Percentiles rank a stretch among this genome's conserved stretches.
Conservation (phyloP, 2,113 vertebrate species). For the Rhea pennata region DNA sequence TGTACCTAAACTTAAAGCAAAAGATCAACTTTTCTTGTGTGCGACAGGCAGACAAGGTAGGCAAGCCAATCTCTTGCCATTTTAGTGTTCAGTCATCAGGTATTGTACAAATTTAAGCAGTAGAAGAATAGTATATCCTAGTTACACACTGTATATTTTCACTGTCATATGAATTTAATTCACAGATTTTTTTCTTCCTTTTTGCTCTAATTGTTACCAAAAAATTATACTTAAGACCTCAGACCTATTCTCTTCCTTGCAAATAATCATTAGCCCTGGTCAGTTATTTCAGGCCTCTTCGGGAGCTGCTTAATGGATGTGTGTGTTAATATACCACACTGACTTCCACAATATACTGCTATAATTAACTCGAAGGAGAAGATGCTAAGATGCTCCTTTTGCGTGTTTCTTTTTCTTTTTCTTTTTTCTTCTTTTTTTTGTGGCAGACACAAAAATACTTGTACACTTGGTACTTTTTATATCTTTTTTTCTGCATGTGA, state of each 20-base stretch:
- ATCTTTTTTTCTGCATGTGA: background rate
- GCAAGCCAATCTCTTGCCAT: background rate
- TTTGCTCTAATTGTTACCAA: background rate
- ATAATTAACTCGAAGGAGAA: background rate
- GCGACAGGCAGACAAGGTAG: background rate
- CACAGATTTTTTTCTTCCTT: background rate
- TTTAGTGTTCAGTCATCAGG: background rate
- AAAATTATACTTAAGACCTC: background rate
- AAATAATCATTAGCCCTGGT: background rate
- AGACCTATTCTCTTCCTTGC: background rate
- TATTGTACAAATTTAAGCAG: background rate
- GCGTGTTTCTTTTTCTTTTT: background rate
- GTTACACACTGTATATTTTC: background rate
- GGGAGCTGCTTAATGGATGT: background rate
- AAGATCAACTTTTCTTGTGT: background rate
- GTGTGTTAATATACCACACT: accelerated
- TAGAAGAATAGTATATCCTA: background rate
- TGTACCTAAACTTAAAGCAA: background rate
- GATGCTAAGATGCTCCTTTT: background rate
- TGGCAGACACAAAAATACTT: slow-evolving; percentile 53
- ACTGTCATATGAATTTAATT: background rate
- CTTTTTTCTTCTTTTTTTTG: background rate
- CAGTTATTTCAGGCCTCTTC: background rate
- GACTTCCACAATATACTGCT: background rate
- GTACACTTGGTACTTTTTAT: slow-evolving; percentile 38